phyloP scores from a whole-genome alignment of 2,888 invertebrate species.

The Cotesia congregata region DNA sequence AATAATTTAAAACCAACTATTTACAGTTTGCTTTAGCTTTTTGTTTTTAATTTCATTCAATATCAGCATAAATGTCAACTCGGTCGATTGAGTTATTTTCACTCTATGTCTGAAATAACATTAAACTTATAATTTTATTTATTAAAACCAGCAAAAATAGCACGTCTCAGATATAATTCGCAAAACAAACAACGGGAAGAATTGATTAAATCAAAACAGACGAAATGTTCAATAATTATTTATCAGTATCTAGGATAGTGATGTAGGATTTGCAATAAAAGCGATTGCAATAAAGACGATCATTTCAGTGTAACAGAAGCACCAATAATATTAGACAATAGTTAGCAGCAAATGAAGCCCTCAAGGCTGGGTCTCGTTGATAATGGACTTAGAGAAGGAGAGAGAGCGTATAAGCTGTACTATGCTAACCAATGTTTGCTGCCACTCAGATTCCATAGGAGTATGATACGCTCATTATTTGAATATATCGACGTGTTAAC shows the following conservation, averaged over 20 bases:
- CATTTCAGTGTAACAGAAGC: conserved; percentile 60
- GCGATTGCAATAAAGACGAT: conserved; percentile 44
- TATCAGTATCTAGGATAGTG: background rate
- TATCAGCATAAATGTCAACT: background rate
- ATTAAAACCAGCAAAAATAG: background rate
- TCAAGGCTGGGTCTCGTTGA: conserved; percentile 59
- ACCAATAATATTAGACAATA: conserved; percentile 57
- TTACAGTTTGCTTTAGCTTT: background rate
- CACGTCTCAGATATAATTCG: background rate
- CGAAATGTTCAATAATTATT: background rate
- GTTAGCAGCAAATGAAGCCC: conserved; percentile 29
- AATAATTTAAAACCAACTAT: background rate
- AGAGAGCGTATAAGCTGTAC: conserved; percentile 41
- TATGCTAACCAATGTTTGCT: conserved; percentile 39
- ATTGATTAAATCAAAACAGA: background rate
- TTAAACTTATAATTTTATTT: background rate
- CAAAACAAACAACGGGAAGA: background rate
- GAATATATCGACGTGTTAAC: conserved; percentile 47
- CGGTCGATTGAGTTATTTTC: background rate
- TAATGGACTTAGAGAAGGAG: conserved; percentile 61
- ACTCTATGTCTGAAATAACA: background rate
- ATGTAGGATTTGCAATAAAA: conserved; percentile 23
- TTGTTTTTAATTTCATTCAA: background rate
- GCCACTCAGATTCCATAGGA: conserved; percentile 47
- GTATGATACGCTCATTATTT: conserved; percentile 44